phyloP scores from a whole-genome alignment of 2,113 vertebrate genomes.

The Ctenodactylus gundi region DNA sequence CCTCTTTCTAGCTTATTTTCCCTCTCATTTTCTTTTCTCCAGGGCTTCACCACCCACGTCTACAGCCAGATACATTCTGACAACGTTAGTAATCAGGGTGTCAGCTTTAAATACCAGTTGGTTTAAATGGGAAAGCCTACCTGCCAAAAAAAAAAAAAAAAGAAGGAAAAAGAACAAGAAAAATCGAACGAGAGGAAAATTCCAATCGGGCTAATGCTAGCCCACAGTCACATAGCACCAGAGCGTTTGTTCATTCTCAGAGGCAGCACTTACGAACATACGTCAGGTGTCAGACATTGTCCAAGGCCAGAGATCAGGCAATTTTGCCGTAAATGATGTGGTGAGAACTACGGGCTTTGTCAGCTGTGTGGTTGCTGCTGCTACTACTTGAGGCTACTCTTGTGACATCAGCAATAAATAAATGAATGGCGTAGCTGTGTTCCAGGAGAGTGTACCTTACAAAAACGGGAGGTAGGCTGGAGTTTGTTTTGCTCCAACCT shows the following conservation, averaged over 20 bases:
- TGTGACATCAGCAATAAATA: no score
- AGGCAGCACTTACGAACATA: neutral
- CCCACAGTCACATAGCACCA: accelerated
- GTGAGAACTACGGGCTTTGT: neutral
- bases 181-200: conserved; percentile 37
- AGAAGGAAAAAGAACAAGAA: accelerated
- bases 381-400: accelerated
- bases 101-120: conserved; percentile 70
- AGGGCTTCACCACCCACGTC: conserved; percentile 63
- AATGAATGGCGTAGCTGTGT: accelerated
- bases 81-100: conserved; percentile 66
- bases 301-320: neutral
- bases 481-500: neutral
- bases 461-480: neutral
- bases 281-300: neutral
- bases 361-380: accelerated
- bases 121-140: conserved; percentile 58
- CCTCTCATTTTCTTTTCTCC: conserved; percentile 22
- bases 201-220: neutral
- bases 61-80: conserved; percentile 42
- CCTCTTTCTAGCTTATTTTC: conserved; percentile 18
- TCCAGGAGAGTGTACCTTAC: neutral
- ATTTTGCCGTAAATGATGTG: neutral
- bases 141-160: neutral
- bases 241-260: neutral